Percentiles rank a stretch among this genome's conserved stretches.
Conservation (phyloP, 2,888 invertebrate genomes). For the Zeuzera pyrina region DNA sequence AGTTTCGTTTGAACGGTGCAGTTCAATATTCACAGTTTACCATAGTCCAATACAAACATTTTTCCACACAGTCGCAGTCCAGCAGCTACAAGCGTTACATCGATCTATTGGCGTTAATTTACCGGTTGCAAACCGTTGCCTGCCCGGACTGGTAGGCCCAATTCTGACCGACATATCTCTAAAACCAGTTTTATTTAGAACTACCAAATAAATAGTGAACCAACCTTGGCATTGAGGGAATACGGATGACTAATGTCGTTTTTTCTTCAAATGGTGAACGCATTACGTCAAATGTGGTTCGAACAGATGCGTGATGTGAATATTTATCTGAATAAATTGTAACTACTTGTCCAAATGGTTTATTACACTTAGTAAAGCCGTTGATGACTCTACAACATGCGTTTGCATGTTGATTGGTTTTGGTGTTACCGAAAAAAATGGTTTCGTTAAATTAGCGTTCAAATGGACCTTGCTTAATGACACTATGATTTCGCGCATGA, state of each 20-base stretch:
- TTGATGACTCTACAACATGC: not conserved
- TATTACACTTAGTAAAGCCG: not conserved
- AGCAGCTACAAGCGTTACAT: too few relatives aligned
- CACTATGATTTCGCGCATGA: constrained; percentile 15
- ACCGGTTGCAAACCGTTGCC: constrained; percentile 25
- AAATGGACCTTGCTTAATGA: constrained; percentile 14
- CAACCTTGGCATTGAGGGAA: constrained; percentile 63
- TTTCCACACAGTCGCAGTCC: too few relatives aligned
- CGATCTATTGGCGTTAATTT: constrained; percentile 21
- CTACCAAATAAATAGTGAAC: constrained; percentile 1
- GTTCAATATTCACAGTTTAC: too few relatives aligned
- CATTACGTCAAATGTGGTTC: constrained; percentile 24
- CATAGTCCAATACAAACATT: too few relatives aligned
- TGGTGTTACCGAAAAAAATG: constrained; percentile 11
- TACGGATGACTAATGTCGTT: constrained; percentile 43
- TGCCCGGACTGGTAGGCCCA: constrained; percentile 14
- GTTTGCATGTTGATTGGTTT: constrained; percentile 11
- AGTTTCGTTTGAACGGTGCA: too few relatives aligned
- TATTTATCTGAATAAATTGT: constrained; percentile 10
- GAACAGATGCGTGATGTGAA: constrained; percentile 25
- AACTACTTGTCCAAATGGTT: too few relatives aligned
- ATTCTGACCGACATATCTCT: constrained; percentile 35
- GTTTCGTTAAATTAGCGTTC: constrained; percentile 14
- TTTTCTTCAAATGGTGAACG: constrained; percentile 19
- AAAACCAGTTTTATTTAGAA: constrained; percentile 42